Base-by-base conservation (phyloP, 2,888 invertebrate species). In the Pachydiplax longipennis region DNA sequence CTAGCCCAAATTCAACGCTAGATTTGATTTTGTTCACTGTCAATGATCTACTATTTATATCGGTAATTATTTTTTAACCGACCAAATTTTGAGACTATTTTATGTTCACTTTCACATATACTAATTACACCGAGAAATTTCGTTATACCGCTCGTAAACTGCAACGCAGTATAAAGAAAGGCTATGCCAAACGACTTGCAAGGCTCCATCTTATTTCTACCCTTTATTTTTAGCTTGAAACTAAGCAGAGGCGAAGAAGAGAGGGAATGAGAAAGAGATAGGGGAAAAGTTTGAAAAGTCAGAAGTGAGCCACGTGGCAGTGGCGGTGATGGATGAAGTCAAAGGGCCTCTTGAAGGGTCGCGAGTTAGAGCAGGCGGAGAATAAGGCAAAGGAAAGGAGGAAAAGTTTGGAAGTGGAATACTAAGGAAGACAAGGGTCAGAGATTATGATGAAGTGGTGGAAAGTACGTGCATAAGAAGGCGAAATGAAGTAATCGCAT, bases 311-410 rank as follows among this genome's bases (percentile, higher is more conserved):
- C 87, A 87, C 87, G 87, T 87, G 87, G 87, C 87, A 37, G 61
- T 58, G 87, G 37, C 87, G 35, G 61, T 87, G 87, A 87, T 87
- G 87, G 87, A 87, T 87, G 87, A 40, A 87, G 65, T n/a, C 37
- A 37, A 35, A 87, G 48, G 87, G 25, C 87, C 53, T 35, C 61
- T 61, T 87, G 35, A 61, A 61, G 18, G 87, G 58, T 65, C 65
- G 87, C 82, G 48, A 82, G 82, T 82, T 44, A 48, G 25, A 82
- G 8, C 37, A 37, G 81, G 44, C 40, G 15, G 18, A 37, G 35
- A 35, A 35, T 31, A 13, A 31, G 81, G 35, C n/a, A 48, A 25
- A 48, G n/a, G 53, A 82, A 53, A 22, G 22, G 31, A 83, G 31
- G 35, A 22, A 37, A 37, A 58, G 61, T 31, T n/a, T 35, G 83